Percentiles rank a stretch among this genome's conserved stretches.
These are phyloP conservation scores for Elgaria multicarinata DNA, from an alignment of 2,113 vertebrate species.

Conservation along the genomic window DNA sequence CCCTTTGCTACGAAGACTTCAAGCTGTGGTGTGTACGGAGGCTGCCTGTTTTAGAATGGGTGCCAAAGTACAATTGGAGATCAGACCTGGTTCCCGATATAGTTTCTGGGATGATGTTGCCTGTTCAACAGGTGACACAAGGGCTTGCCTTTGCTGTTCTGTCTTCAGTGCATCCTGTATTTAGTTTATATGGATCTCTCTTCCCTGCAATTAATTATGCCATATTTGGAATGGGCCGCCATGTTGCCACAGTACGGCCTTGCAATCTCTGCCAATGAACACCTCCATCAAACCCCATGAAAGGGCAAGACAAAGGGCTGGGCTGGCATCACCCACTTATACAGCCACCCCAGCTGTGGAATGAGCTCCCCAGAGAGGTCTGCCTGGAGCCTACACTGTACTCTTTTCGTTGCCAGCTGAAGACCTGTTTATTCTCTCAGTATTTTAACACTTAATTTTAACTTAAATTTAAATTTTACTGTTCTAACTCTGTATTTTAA, in stretches of 20 bases:
- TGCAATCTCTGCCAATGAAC: too few species aligned
- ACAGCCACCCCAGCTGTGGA: too few species aligned
- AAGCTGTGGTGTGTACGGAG: constrained; percentile 76
- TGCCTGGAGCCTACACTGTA: too few species aligned
- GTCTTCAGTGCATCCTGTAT: constrained; percentile 83
- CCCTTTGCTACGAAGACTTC: constrained; percentile 69
- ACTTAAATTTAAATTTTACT: too few species aligned
- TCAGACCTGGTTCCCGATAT: constrained; percentile 76
- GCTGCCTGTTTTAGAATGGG: constrained; percentile 78
- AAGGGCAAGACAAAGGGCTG: too few species aligned
- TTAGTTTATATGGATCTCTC: constrained; percentile 82
- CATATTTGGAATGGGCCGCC: constrained; percentile 82
- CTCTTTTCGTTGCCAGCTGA: too few species aligned
- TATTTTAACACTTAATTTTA: too few species aligned
- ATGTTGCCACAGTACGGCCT: constrained; percentile 75
- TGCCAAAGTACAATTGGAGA: constrained; percentile 74
- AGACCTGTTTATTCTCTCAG: too few species aligned
- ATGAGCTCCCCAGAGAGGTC: too few species aligned
- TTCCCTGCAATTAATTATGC: constrained; percentile 81
- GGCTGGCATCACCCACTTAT: too few species aligned
- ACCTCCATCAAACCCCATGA: too few species aligned
- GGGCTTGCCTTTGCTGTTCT: constrained; percentile 81
- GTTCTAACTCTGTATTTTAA: too few species aligned
- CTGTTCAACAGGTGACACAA: constrained; percentile 83
- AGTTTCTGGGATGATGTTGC: constrained; percentile 78